Base-by-base conservation (phyloP, 2,888 invertebrate species). In the Apodemia duryi region DNA sequence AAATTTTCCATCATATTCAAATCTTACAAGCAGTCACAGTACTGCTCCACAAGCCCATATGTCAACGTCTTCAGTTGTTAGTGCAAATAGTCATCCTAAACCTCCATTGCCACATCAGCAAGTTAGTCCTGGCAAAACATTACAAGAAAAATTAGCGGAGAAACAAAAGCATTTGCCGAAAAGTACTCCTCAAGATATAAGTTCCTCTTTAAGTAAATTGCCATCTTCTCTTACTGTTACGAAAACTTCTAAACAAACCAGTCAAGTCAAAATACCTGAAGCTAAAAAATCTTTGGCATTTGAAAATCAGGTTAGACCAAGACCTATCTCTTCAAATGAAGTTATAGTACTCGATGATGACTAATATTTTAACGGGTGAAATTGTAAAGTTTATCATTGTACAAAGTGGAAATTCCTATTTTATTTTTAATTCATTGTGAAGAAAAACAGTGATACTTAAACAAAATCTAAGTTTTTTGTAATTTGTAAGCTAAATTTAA, bases 111-210 rank as follows among this genome's bases (percentile, higher is more conserved):
- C 88, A 0, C 90, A 88, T 67, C 85, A 86, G 70, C 92, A 91
- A 76, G 83, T 85, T 1, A 93, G 93, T 72, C 93, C 94, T 0
- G 93, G 93, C 0, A 95, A 95, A 83, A 95, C 95, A 0, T 78
- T 95, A 66, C 95, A 95, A 75, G 94, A 95, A 77, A 95, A 95
- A 79, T 80, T 95, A 65, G 95, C 95, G 0, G 95, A 95, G 70
- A 88, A 93, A 67, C 93, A 94, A 70, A 95, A 95, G 75, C 83
- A 79, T 11, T 74, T 81, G 1, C 63, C 82, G 1, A 83, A 79
- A 69, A 61, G 66, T 9, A 29, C 74, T 0, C 71, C 82, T 11
- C 57, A 32, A 35, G 88, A 89, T 10, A 82, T 89, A 28, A 85
- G 75, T 28, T 84, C 87, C 0, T 87, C 91, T 0, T 84, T 92